Evolutionary conservation across 92 coral and sea anemone genomes (phyloP).

Genomic region (Epizoanthus stellaris): DNA sequence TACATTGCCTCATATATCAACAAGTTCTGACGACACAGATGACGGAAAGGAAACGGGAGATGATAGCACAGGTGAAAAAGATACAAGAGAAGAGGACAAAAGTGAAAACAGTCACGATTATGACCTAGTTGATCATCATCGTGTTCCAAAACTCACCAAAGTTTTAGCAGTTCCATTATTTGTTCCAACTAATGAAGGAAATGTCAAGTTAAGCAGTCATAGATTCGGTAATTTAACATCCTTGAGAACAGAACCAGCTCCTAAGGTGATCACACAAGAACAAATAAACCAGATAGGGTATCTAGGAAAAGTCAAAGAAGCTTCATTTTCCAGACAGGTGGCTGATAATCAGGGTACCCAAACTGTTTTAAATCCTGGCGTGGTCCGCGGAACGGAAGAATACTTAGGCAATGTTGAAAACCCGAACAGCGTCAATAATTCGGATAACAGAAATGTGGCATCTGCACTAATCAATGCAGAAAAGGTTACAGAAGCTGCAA

Average conservation of each 20-base stretch:
- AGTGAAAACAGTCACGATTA: no score
- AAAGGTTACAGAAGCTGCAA: background rate
- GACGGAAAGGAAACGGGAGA: background rate
- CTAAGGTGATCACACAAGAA: constrained; percentile 1
- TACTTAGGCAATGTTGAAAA: background rate
- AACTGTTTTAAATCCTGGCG: background rate
- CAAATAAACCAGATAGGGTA: constrained; percentile 1
- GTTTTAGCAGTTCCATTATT: constrained; percentile 9
- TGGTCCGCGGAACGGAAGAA: background rate
- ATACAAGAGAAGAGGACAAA: background rate
- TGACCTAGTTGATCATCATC: no score
- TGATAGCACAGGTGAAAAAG: background rate
- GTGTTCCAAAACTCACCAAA: background rate
- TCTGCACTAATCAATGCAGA: background rate
- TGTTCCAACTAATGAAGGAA: background rate
- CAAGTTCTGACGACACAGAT: background rate
- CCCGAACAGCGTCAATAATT: background rate
- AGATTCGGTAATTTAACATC: background rate
- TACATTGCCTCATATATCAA: background rate
- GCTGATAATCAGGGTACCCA: background rate
- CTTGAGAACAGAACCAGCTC: background rate
- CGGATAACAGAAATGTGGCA: background rate
- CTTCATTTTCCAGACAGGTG: background rate
- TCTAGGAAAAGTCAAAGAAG: background rate
- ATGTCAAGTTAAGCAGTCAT: background rate